A percentile compares a stretch with the other conserved stretches of the same genome.
These are phyloP conservation scores for Podiceps cristatus DNA, from an alignment of 2,113 vertebrate genomes.

Conservation along the genomic window DNA sequence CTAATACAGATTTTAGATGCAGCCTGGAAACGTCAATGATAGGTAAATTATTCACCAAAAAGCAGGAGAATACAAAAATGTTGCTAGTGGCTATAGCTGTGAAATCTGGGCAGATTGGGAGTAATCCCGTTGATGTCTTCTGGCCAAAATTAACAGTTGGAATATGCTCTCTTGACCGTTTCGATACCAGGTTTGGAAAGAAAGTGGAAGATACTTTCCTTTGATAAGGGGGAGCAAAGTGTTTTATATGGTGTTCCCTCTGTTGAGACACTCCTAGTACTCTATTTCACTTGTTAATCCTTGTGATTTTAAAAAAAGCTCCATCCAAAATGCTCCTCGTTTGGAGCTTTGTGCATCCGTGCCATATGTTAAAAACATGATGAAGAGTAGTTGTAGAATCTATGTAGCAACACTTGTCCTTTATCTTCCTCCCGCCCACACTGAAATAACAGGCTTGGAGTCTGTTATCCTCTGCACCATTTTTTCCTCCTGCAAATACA, in stretches of 20 bases:
- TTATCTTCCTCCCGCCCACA: neutral
- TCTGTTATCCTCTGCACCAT: neutral
- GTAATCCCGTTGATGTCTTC: neutral
- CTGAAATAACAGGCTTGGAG: neutral
- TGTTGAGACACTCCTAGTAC: neutral
- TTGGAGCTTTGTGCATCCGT: constrained; percentile 11
- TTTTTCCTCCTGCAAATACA: neutral
- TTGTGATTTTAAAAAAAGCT: constrained; percentile 11
- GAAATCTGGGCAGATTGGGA: neutral
- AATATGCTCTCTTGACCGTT: neutral
- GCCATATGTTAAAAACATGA: constrained; percentile 44
- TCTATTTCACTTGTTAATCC: constrained; percentile 43
- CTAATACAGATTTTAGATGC: neutral
- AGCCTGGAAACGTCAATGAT: neutral
- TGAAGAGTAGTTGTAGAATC: constrained; percentile 27
- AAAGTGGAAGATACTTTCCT: neutral
- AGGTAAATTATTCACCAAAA: neutral
- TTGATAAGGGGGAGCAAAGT: neutral
- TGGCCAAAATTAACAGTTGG: neutral
- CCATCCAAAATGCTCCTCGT: neutral
- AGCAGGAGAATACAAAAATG: neutral
- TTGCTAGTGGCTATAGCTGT: neutral
- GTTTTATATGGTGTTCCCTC: neutral
- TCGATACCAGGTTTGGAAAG: neutral
- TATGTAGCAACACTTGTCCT: neutral